Evolutionary conservation across 2,113 vertebrate genomes (phyloP).

Genomic region (Leptobrachium leishanense): DNA sequence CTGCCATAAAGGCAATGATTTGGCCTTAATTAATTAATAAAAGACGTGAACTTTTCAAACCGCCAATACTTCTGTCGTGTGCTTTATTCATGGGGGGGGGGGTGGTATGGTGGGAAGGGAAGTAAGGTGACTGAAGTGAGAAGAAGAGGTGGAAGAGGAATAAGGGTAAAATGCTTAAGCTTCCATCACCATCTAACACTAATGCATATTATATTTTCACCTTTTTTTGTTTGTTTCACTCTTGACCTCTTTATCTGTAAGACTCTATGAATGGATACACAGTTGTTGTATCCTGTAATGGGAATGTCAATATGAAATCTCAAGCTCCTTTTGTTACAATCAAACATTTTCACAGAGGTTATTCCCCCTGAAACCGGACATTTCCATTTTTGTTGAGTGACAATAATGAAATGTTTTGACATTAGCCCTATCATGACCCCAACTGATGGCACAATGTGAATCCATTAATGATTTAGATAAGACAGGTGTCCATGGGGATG

Average conservation of each 20-base stretch:
- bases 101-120: too few species aligned
- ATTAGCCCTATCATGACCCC: constrained; percentile 27
- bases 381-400: constrained; percentile 9
- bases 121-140: too few species aligned
- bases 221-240: constrained; percentile 35
- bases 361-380: constrained; percentile 6
- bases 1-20: too few species aligned
- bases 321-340: constrained; percentile 25
- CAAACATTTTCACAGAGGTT: constrained; percentile 9
- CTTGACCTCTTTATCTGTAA: constrained; percentile 31
- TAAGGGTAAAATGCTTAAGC: constrained; percentile 16
- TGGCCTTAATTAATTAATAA: too few species aligned
- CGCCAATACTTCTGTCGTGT: too few species aligned
- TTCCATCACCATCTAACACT: constrained; percentile 15
- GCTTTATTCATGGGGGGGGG: too few species aligned
- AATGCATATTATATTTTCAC: constrained; percentile 27
- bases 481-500: constrained; percentile 25
- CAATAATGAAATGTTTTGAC: constrained; percentile 37
- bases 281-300: constrained; percentile 39
- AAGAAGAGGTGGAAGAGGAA: too few species aligned
- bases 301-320: constrained; percentile 41
- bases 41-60: too few species aligned
- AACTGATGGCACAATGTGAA: background rate
- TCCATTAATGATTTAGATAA: constrained; percentile 26
- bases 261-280: constrained; percentile 24